phyloP scores from a whole-genome alignment of 2,888 invertebrate species.

The Eupithecia dodoneata region DNA sequence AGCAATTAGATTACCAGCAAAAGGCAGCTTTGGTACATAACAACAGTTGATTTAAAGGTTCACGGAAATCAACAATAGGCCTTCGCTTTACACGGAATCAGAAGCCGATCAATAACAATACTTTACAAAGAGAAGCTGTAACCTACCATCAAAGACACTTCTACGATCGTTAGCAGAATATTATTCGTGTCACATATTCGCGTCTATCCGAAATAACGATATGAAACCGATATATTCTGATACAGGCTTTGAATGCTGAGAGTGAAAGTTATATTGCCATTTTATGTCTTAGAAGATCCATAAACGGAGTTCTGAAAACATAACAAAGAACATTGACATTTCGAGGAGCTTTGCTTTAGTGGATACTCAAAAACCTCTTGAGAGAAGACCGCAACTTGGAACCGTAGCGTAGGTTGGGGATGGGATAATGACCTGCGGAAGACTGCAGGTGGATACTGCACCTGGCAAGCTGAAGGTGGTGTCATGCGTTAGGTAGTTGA shows the following conservation, averaged over 20 bases:
- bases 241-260: conserved; percentile 11
- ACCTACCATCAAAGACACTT: conserved; percentile 21
- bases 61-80: background rate
- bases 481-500: no score
- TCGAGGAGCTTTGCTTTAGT: background rate
- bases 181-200: conserved; percentile 40
- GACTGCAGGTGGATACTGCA: no score
- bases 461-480: no score
- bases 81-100: background rate
- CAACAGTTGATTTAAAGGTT: background rate
- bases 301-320: background rate
- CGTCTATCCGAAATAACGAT: conserved; percentile 36
- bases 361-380: no score
- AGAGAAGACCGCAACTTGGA: no score
- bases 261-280: conserved; percentile 5
- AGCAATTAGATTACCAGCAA: no score
- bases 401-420: no score
- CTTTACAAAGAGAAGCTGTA: conserved; percentile 13
- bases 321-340: background rate
- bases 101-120: conserved; percentile 1
- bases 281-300: conserved; percentile 5
- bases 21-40: no score
- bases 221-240: conserved; percentile 29
- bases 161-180: conserved; percentile 16
- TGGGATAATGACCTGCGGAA: no score